These are phyloP conservation scores for Ramazzottius varieornatus DNA, from an alignment of 2,888 invertebrate genomes.

Conservation along the genomic window DNA sequence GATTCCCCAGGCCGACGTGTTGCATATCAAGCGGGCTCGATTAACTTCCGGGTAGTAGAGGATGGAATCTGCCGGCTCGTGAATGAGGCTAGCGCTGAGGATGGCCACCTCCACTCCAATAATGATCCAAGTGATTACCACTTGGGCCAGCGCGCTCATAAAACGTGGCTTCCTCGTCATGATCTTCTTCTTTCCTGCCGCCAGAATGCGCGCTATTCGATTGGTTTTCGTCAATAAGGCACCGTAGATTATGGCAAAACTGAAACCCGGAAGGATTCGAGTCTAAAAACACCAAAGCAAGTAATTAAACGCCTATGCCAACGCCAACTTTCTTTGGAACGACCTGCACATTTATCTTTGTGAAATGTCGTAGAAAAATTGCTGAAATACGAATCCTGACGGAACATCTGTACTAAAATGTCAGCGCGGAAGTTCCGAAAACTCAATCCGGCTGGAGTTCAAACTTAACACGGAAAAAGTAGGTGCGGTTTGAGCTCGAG, in stretches of 20 bases:
- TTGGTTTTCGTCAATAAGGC: conserved; percentile 90
- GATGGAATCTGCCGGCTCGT: conserved; percentile 34
- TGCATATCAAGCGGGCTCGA: conserved; percentile 35
- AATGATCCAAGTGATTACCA: conserved; percentile 52
- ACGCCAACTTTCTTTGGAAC: too few relatives aligned
- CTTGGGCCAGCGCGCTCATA: conserved; percentile 67
- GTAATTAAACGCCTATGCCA: neutral
- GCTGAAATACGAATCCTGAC: too few relatives aligned
- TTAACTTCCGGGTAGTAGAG: conserved; percentile 27
- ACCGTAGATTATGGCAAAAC: conserved; percentile 88
- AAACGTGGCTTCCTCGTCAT: conserved; percentile 62
- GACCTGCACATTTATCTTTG: too few relatives aligned
- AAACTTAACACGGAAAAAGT: too few relatives aligned
- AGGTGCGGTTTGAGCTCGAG: too few relatives aligned
- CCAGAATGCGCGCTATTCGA: conserved; percentile 78
- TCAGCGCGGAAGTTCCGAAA: too few relatives aligned
- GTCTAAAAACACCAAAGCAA: conserved; percentile 25
- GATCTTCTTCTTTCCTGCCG: conserved; percentile 81
- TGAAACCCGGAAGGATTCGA: conserved; percentile 69
- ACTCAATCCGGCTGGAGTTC: too few relatives aligned
- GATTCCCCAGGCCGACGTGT: conserved; percentile 30
- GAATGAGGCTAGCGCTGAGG: conserved; percentile 32
- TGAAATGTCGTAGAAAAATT: too few relatives aligned
- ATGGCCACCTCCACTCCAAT: conserved; percentile 59
- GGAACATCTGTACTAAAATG: too few relatives aligned